Evolutionary conservation across 2,113 vertebrate genomes (phyloP), one percentile per base, ranked within the genome.

Genomic region (Brienomyrus longianalis): DNA sequence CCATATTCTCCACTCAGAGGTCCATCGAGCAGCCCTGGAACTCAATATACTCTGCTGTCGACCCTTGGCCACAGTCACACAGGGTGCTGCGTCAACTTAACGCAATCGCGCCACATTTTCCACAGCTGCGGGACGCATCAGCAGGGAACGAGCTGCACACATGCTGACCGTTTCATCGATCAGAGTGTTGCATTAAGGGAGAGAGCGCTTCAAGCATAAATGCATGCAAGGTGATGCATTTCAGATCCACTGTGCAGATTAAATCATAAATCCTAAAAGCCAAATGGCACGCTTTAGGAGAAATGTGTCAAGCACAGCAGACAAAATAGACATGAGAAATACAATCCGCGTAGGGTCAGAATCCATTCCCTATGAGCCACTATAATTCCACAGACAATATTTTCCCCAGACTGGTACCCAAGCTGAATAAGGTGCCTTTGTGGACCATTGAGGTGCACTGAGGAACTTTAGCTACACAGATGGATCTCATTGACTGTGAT

Each of bases 161-260:
- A 94, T 86, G 85, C 50, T 15, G 35, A 91, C 91, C 94, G 92
- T 91, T 92, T 93, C 94, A 91, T 93, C 93, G 93, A 92, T 94
- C 88, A 88, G 90, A 91, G 93, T 92, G 93, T 95, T 93, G 93
- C 91, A 93, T 91, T 95, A 91, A 90, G 90, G 54, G 88, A 93
- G 94, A 94, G 93, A 92, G 92, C 90, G 89, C 90, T 92, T 51
- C 50, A 15, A 27, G 50, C 85, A 90, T 92, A 93, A 94, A 95
- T 92, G 91, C 92, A 92, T 80, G 92, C 93, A 90, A 93, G 94
- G 95, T 96, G 94, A 95, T 95, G 94, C 94, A 94, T 95, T 93
- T 90, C 92, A 95, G 95, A 95, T 95, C 15, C 83, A 21, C 83
- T 84, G 93, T 91, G 94, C 93, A 94, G 95, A 96, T 96, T 95